Conservation (phyloP, 2,113 vertebrate species). For the Noctilio leporinus region DNA sequence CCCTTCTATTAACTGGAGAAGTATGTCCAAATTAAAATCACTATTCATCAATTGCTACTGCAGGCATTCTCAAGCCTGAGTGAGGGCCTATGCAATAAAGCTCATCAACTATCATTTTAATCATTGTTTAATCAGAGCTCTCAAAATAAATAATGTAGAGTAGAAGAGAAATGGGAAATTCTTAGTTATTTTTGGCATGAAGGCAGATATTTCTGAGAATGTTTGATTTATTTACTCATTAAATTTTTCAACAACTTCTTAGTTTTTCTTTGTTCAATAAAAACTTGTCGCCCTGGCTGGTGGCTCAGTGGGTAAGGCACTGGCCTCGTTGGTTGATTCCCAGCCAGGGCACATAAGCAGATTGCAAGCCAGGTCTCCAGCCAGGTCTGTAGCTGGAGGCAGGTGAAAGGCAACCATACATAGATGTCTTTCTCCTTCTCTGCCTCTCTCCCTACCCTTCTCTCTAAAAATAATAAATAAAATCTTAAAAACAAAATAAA, state of each 20-base stretch:
- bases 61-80: not conserved
- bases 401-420: too few species aligned
- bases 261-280: not conserved
- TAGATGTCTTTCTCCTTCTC: too few species aligned
- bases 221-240: not conserved
- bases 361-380: too few species aligned
- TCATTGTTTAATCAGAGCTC: not conserved
- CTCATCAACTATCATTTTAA: not conserved
- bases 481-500: too few species aligned
- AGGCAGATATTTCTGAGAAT: not conserved
- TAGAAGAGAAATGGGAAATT: not conserved
- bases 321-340: too few species aligned
- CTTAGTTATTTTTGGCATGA: not conserved
- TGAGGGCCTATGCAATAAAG: not conserved
- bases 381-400: too few species aligned
- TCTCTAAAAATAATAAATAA: too few species aligned
- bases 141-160: not conserved
- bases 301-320: too few species aligned
- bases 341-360: too few species aligned
- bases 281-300: too few species aligned
- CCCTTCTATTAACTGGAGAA: not conserved
- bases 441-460: too few species aligned
- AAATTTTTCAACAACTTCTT: not conserved
- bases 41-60: not conserved
- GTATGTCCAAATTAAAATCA: conserved; percentile 20